A percentile compares a stretch with the other conserved stretches of the same genome.
Evolutionary conservation across 2,797 vertebrate genomes (phyloP).

Genomic region (Falco rusticolus): DNA sequence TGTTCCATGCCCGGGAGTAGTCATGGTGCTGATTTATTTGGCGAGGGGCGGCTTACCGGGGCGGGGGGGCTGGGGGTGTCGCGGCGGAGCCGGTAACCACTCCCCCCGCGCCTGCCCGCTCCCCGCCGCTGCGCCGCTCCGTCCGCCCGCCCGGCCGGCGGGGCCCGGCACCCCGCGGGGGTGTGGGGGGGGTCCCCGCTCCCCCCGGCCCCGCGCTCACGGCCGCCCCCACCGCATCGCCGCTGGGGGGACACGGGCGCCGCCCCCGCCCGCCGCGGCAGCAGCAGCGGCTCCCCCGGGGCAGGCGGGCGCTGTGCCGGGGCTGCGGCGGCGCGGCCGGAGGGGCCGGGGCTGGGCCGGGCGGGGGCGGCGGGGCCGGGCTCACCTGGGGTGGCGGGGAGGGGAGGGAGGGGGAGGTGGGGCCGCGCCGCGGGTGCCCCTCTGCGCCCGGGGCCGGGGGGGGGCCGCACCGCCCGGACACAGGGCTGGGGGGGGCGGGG

Average conservation of each 20-base stretch:
- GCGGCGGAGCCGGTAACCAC: conserved; percentile 14
- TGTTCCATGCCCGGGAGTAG: conserved; percentile 62
- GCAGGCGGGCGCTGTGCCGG: neutral
- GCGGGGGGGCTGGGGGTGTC: neutral
- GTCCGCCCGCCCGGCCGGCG: neutral
- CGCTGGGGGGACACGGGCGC: neutral
- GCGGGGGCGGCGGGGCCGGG: neutral
- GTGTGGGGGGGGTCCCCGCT: neutral
- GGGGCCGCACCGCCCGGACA: neutral
- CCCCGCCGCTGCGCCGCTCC: too few relatives aligned
- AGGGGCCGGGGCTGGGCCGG: neutral
- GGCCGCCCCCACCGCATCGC: neutral
- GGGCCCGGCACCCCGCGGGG: neutral
- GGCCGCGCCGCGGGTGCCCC: neutral
- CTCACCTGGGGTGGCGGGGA: neutral
- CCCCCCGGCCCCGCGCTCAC: neutral
- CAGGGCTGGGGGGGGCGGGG: too few relatives aligned
- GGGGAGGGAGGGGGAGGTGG: too few relatives aligned
- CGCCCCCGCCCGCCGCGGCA: neutral
- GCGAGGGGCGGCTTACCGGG: neutral
- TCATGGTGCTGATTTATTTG: conserved; percentile 60
- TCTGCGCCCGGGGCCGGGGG: neutral
- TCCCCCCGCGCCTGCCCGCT: conserved; percentile 16
- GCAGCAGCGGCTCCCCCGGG: neutral
- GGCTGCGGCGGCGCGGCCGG: neutral